Percentiles rank a stretch among this genome's conserved stretches.
Conservation (phyloP, 64 coral and sea anemone genomes). For the Actinia equina region DNA sequence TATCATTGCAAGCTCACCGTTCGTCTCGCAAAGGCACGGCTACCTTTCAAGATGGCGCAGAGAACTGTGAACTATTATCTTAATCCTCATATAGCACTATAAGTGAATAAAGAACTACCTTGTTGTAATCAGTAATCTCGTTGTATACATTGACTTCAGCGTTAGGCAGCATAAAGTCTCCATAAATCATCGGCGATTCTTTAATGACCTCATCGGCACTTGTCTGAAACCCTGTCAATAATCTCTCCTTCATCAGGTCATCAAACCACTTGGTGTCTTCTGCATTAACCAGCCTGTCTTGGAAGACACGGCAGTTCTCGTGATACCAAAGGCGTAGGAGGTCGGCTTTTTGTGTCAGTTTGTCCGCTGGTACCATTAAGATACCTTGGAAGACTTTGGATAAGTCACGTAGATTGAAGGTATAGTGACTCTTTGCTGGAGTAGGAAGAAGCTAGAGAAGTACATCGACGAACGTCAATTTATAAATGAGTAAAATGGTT, state of each 20-base stretch:
- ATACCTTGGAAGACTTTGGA: slow-evolving; percentile 99
- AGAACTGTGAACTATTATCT: too few species aligned
- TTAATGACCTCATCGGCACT: slow-evolving; percentile 74
- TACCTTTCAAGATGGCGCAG: too few species aligned
- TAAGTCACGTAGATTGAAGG: slow-evolving; percentile 94
- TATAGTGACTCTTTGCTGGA: slow-evolving; percentile 98
- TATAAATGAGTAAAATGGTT: too few species aligned
- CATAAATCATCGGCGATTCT: slow-evolving; percentile 93
- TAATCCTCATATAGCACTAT: too few species aligned
- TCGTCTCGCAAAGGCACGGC: too few species aligned
- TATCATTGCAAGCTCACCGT: too few species aligned
- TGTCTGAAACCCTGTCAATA: slow-evolving; percentile 74
- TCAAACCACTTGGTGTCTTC: slow-evolving; percentile 96
- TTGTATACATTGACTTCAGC: slow-evolving; percentile 82
- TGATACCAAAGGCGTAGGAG: slow-evolving; percentile 90
- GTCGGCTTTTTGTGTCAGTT: slow-evolving; percentile 62
- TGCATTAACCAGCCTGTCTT: slow-evolving; percentile 92
- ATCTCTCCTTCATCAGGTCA: slow-evolving; percentile 85
- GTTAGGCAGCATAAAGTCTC: slow-evolving; percentile 92
- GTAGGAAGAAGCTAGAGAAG: slow-evolving; percentile 79
- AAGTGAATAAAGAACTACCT: too few species aligned
- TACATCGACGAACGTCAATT: neutral
- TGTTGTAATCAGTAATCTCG: slow-evolving; percentile 85
- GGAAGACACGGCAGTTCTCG: slow-evolving; percentile 94
- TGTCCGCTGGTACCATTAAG: slow-evolving; percentile 82